Base-by-base conservation (phyloP, 2,888 invertebrate genomes). In the Drosophila anomelani region DNA sequence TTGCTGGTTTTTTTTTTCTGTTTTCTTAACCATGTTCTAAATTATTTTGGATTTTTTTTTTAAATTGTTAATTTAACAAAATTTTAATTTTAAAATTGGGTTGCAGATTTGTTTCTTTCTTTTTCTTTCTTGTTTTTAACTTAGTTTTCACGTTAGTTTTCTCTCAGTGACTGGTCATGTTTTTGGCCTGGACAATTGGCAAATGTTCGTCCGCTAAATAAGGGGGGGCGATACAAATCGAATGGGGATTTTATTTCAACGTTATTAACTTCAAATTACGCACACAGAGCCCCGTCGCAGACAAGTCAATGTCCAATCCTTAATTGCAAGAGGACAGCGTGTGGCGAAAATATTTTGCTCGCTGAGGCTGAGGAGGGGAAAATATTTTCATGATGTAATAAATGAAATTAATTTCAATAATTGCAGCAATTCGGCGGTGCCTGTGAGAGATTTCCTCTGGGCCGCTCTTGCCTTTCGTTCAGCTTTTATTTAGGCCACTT, bases 361-460 rank as follows among this genome's bases (percentile, higher is more conserved):
- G 44, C 20, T 44, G 38, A 47, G 10, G 44, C n/a, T n/a, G n/a
- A 38, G 78, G 71, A 61, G 67, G 32, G 63, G 67, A 53, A 75
- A 67, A 73, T 78, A 76, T 81, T 89, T 90, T 84, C 79, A 89
- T 83, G 86, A 85, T 86, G 88, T 88, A 90, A 90, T 90, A 90
- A 91, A 88, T 85, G 88, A 87, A 88, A 90, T 90, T 87, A 90
- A 90, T 91, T 90, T 87, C 79, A 78, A 87, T 91, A 91, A 87
- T 87, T 91, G 85, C 86, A 74, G 78, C 83, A 75, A 82, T 78
- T 85, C 80, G 60, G 26, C 39, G 10, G 47, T 67, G 44, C n/a
- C 75, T 81, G 67, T 64, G 76, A 75, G 77, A 77, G 68, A 79
- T 80, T 78, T 49, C 36, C 23, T 4, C 10, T 26, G 20, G 10